Conservation (phyloP, 2,888 invertebrate genomes). For the Diarsia rubi region DNA sequence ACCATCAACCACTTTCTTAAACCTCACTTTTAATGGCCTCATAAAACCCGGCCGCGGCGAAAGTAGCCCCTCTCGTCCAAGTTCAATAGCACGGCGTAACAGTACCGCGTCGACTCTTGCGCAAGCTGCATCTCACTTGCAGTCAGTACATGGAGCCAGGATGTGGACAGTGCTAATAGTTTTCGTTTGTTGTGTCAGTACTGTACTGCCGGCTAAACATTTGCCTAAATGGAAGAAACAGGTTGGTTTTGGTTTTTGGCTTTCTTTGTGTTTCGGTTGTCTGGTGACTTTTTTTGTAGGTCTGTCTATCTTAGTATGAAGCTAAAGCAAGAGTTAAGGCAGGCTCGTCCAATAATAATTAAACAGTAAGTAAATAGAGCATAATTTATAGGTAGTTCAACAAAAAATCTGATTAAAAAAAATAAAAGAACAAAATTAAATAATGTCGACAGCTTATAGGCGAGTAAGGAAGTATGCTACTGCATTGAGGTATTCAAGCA, state of each 20-base stretch:
- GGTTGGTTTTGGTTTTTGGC: conserved; percentile 82
- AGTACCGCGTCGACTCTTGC: conserved; percentile 76
- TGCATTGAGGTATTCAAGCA: background rate
- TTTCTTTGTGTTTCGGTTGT: background rate
- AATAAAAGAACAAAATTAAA: background rate
- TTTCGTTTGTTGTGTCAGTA: conserved; percentile 76
- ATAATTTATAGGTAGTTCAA: background rate
- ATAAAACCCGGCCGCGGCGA: conserved; percentile 81
- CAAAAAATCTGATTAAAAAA: background rate
- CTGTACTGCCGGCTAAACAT: conserved; percentile 89
- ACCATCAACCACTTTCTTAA: conserved; percentile 48
- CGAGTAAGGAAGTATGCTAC: background rate
- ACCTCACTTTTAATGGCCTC: conserved; percentile 75
- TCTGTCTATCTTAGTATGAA: background rate
- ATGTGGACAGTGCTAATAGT: conserved; percentile 65
- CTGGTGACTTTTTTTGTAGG: background rate
- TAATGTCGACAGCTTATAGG: background rate
- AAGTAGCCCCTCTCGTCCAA: conserved; percentile 84
- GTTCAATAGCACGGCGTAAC: conserved; percentile 88
- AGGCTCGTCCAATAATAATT: background rate
- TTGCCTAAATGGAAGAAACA: conserved; percentile 96
- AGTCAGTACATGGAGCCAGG: conserved; percentile 49
- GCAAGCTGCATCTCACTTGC: conserved; percentile 71
- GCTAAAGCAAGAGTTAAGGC: background rate
- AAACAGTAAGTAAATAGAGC: background rate